Evolutionary conservation across 1,140 invertebrate genomes (phyloP), one percentile per base, ranked within the genome.

Genomic region (Campodea augens): DNA sequence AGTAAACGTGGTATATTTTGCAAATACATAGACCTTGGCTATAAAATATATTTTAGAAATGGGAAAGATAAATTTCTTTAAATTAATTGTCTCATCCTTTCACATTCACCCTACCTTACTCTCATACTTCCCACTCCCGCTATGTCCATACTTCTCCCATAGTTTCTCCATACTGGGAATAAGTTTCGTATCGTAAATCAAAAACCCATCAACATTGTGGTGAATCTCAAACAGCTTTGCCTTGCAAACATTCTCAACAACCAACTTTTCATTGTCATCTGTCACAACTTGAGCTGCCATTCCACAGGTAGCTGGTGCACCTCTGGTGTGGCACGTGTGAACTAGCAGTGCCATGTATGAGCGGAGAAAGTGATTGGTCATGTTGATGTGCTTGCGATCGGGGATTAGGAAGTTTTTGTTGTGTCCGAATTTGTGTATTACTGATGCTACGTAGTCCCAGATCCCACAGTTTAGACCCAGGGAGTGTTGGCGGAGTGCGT

Each of bases 381-480:
- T 75, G 54, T 68, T 74, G 3, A 77, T 71, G 55, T 75, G 75
- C 54, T 75, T 76, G 20, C 77, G 65, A 55, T 81, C 77, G 0
- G 77, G 76, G 1, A 81, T 55, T 2, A 78, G 46, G 59, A 74
- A 79, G 40, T 73, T 65, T 43, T 57, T 56, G 39, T 55, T 43
- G 50, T 61, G 61, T 69, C 73, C 73, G 64, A 77, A 75, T 61
- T 76, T 77, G 22, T 68, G 66, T 49, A 81, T 75, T 45, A 79
- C 75, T 5, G 75, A 78, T 4, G 77, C 77, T 46, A 72, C 70
- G 54, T 81, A 81, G 58, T 81, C 77, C 77, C 77, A 81, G 49
- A 79, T 77, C 4, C 78, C 77, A 63, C 77, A 81, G 53, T 80
- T 81, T 1, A 81, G 60, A 18, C 78, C 78, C 22, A 77, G 57